Base-by-base conservation (phyloP, 2,888 invertebrate genomes). In the Salticus scenicus region DNA sequence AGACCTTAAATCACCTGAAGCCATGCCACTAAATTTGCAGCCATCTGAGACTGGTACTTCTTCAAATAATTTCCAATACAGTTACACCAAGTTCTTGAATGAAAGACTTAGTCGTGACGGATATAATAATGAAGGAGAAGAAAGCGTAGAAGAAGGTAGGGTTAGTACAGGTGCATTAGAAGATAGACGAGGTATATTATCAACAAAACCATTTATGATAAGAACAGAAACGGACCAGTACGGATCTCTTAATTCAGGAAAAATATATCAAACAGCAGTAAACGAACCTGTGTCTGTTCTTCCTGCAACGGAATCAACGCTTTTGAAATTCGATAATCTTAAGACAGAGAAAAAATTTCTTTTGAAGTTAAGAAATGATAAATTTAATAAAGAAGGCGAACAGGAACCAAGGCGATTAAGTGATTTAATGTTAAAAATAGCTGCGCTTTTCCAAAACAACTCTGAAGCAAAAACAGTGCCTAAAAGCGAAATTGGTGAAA, bases 211-310 rank as follows among this genome's bases (percentile, higher is more conserved):
- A 27, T 85, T 66, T 20, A 78, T 41, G 66, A 42, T 71, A 2
- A 74, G 81, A n/a, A 74, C 70, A 0, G 81, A 78, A 69, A 81
- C 74, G 7, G 83, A 85, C 71, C 30, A 20, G 12, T 88, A 87
- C 33, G 87, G 86, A 27, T 88, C 88, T 57, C 57, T 88, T 20
- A 83, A 64, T 27, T 88, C 88, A 14, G 88, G 88, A 66, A 84
- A 88, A n/a, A 87, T 88, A 20, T 88, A 88, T 67, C 88, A 88
- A 63, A 88, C 88, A 20, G 88, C 88, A n/a, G 76, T 87, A 0
- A 87, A 79, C 27, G 82, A 82, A 24, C 81, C 78, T 5, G 28
- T 79, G 33, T 83, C 87, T 31, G 64, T 79, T 20, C 20, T 63
- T n/a, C 75, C 77, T 0, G 37, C 67, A n/a, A 64, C 86, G 7